phyloP scores from a whole-genome alignment of 2,888 invertebrate genomes.

The Philhelius pedissequus region DNA sequence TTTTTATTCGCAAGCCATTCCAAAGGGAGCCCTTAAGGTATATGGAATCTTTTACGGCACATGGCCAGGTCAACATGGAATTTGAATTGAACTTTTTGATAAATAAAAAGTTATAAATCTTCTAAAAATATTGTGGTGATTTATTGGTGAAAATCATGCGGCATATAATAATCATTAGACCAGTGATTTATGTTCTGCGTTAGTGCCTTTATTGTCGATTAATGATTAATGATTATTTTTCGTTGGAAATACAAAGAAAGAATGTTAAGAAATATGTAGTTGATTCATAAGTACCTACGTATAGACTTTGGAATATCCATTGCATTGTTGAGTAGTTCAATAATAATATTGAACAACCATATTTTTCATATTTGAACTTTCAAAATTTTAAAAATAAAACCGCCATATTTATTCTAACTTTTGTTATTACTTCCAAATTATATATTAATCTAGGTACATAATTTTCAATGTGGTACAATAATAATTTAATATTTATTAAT shows the following conservation, averaged over 20 bases:
- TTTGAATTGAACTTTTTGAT: conserved; percentile 1
- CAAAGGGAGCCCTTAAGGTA: not conserved
- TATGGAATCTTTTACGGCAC: not conserved
- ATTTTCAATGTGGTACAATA: no score
- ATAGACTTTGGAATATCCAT: no score
- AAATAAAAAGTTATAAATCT: conserved; percentile 43
- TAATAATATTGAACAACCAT: no score
- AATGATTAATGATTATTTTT: not conserved
- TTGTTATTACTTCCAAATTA: no score
- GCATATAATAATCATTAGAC: conserved; percentile 36
- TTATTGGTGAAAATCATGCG: conserved; percentile 51
- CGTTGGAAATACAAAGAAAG: not conserved
- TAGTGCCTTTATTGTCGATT: not conserved
- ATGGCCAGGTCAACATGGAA: not conserved
- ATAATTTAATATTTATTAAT: no score
- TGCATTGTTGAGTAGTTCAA: no score
- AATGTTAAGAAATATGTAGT: not conserved
- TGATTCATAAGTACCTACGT: no score
- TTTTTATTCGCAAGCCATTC: not conserved
- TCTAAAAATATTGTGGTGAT: conserved; percentile 35
- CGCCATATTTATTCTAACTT: no score
- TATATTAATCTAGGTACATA: no score
- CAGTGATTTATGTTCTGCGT: conserved; percentile 36
- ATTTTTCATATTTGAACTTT: no score
- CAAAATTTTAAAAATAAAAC: no score